phyloP scores from a whole-genome alignment of 2,888 invertebrate species.

The Heteromyza rotundicornis region DNA sequence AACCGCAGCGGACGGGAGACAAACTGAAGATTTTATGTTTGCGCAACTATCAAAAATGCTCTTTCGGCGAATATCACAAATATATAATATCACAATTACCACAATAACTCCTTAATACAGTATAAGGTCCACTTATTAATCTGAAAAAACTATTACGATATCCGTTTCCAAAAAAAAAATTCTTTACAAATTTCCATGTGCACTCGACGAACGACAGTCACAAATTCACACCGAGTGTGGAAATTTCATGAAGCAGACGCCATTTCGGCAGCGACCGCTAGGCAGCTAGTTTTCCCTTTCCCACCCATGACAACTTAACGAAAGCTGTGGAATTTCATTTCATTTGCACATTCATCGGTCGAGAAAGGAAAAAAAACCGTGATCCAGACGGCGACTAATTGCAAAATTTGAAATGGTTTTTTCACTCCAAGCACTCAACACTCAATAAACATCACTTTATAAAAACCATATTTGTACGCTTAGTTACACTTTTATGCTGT shows the following conservation, averaged over 20 bases:
- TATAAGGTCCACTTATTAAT: too few species aligned
- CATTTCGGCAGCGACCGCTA: slow-evolving; percentile 43
- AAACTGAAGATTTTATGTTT: too few species aligned
- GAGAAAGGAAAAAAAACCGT: neutral
- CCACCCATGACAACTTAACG: slow-evolving; percentile 34
- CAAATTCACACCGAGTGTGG: slow-evolving; percentile 1
- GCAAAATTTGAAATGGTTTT: neutral
- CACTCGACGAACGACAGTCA: neutral
- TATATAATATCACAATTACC: too few species aligned
- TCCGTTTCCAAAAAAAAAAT: too few species aligned
- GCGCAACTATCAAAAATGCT: too few species aligned
- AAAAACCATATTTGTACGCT: too few species aligned
- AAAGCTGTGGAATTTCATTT: neutral
- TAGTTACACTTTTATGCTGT: slow-evolving; percentile 12
- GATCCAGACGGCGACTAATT: neutral
- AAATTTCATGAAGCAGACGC: slow-evolving; percentile 36
- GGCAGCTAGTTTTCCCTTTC: slow-evolving; percentile 42
- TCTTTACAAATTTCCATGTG: neutral
- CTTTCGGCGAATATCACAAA: too few species aligned
- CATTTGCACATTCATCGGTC: slow-evolving; percentile 3
- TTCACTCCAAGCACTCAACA: neutral
- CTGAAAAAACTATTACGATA: too few species aligned
- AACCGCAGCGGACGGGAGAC: too few species aligned
- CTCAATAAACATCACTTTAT: too few species aligned
- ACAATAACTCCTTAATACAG: too few species aligned